Conservation (phyloP, 2,797 vertebrate genomes). For the Darevskia mixta region DNA sequence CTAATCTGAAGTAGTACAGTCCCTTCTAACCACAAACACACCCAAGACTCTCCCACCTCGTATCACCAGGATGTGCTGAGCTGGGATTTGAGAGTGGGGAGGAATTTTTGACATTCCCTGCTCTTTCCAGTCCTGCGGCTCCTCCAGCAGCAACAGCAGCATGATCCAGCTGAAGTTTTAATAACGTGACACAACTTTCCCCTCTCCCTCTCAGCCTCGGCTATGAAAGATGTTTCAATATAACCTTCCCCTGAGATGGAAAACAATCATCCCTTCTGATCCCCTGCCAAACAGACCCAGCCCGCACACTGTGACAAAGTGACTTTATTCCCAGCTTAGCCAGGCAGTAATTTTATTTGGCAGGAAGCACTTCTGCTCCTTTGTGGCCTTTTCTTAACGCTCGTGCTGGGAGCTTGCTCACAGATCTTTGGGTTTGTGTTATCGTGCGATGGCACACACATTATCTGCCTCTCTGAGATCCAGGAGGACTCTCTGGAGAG, state of each 20-base stretch:
- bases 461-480: background rate
- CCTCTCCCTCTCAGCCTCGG: background rate
- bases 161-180: background rate
- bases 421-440: background rate
- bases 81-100: background rate
- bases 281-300: background rate
- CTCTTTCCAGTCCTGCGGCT: too few species aligned
- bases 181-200: background rate
- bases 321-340: slow-evolving; percentile 19
- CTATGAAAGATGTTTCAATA: background rate
- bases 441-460: background rate
- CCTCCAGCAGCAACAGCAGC: background rate
- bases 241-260: background rate
- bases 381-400: background rate
- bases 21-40: background rate
- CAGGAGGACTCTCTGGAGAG: background rate
- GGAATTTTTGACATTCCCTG: background rate
- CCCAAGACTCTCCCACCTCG: background rate
- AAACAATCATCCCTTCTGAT: background rate
- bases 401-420: background rate
- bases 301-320: background rate
- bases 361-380: background rate
- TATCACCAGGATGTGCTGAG: background rate
- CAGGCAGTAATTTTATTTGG: background rate
- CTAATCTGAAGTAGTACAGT: background rate